Evolutionary conservation across 2,797 vertebrate species (phyloP).

Genomic region (Hippocampus kuda): DNA sequence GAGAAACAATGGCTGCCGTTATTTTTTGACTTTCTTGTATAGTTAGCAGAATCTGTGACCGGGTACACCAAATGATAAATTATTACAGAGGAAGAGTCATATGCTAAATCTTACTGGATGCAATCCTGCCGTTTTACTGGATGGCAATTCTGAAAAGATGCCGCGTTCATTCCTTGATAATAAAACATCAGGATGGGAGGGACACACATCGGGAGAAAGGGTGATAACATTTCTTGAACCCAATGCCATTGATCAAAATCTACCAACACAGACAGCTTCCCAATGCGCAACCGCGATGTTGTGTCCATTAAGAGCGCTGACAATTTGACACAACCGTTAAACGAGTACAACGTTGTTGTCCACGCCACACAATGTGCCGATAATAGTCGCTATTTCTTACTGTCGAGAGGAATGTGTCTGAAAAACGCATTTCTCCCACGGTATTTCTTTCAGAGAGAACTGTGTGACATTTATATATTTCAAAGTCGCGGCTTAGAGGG

Average conservation of each 20-base stretch:
- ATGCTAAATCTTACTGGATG: not conserved
- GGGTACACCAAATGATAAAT: not conserved
- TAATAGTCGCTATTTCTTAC: not conserved
- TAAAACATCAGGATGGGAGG: not conserved
- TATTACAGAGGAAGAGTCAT: not conserved
- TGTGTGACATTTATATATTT: constrained; percentile 56
- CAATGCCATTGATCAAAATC: not conserved
- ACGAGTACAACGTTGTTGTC: not conserved
- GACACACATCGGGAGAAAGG: not conserved
- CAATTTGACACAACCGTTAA: not conserved
- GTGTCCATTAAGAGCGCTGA: not conserved
- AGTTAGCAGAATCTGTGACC: not conserved
- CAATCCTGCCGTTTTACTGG: not conserved
- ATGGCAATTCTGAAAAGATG: no score
- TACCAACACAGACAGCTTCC: not conserved
- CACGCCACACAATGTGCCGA: not conserved
- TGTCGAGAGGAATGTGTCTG: constrained; percentile 2
- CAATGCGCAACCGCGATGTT: not conserved
- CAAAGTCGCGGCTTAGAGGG: constrained; percentile 43
- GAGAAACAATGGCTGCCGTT: not conserved
- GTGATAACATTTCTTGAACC: not conserved
- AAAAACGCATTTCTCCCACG: constrained; percentile 43
- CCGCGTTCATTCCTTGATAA: not conserved
- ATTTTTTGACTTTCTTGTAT: no score
- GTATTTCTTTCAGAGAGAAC: constrained; percentile 50